Base-by-base conservation (phyloP, 2,888 invertebrate genomes). In the Morpho helenor region DNA sequence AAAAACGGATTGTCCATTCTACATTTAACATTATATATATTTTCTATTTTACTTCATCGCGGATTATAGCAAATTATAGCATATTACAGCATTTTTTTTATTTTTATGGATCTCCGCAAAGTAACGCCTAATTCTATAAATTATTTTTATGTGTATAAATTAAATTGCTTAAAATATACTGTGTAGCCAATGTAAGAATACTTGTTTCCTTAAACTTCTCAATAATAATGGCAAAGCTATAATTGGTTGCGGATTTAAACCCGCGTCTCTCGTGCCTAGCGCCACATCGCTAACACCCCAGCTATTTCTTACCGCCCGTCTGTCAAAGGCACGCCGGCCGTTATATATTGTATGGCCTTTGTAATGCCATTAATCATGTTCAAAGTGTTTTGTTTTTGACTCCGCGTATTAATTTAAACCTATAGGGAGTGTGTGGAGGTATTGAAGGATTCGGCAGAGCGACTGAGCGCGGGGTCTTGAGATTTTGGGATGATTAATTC, bases 281-380 rank as follows among this genome's bases (percentile, higher is more conserved):
- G 42, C 74, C 74, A 63, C 60, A 23, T 43, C 2, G 58, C 47
- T 43, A 57, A 63, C 70, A 68, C 68, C 72, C 70, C 67, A 59
- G 65, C 68, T 65, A 62, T 69, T 69, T 72, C 72, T 72, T 71
- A 69, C 71, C 68, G 73, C 79, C 79, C 73, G 67, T 68, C 78
- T 84, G 86, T 85, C 86, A 85, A 74, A 72, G 66, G 68, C 84
- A 84, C 77, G 68, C 80, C 75, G 68, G 72, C 65, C 71, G 70
- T 82, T 84, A 83, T 84, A 85, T 87, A 87, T 85, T 75, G 80
- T 74, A 69, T 74, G 69, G 79, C 84, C 84, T 86, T 84, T 87
- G 84, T 87, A 76, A 80, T 72, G 61, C 74, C 77, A 88, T 88
- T 88, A 87, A 88, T 88, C 87, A 77, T 67, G 75, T 72, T 69